A percentile compares a stretch with the other conserved stretches of the same genome.
Evolutionary conservation across 2,888 invertebrate genomes (phyloP).

Genomic region (Acanthosoma haemorrhoidale): DNA sequence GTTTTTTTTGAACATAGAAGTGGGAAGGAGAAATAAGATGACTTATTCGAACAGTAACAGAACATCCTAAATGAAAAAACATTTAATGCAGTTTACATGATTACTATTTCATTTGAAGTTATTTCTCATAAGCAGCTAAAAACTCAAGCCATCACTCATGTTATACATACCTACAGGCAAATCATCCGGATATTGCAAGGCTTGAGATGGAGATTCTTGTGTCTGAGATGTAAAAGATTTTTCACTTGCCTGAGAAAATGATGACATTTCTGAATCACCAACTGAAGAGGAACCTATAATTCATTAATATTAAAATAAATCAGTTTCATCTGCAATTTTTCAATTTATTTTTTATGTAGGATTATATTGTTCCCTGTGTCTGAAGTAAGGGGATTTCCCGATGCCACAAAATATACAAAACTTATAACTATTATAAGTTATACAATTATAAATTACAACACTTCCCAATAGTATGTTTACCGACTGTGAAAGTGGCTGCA

Average conservation of each 20-base stretch:
- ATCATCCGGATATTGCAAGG: neutral
- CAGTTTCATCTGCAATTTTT: too few species aligned
- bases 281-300: neutral
- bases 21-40: constrained; percentile 45
- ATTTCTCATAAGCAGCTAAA: too few species aligned
- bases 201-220: neutral
- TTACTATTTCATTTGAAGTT: too few species aligned
- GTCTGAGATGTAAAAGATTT: neutral
- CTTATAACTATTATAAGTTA: too few species aligned
- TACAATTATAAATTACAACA: too few species aligned
- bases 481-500: too few species aligned
- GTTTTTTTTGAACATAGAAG: constrained; percentile 46
- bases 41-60: constrained; percentile 36
- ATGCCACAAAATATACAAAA: too few species aligned
- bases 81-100: neutral
- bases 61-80: constrained; percentile 15
- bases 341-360: too few species aligned
- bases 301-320: too few species aligned
- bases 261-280: neutral
- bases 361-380: too few species aligned
- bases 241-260: neutral
- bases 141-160: neutral
- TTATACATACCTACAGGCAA: neutral
- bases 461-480: too few species aligned
- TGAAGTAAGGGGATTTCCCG: too few species aligned